Percentiles rank a stretch among this genome's conserved stretches.
phyloP scores from a whole-genome alignment of 2,888 invertebrate genomes.

The Pammene fasciana region DNA sequence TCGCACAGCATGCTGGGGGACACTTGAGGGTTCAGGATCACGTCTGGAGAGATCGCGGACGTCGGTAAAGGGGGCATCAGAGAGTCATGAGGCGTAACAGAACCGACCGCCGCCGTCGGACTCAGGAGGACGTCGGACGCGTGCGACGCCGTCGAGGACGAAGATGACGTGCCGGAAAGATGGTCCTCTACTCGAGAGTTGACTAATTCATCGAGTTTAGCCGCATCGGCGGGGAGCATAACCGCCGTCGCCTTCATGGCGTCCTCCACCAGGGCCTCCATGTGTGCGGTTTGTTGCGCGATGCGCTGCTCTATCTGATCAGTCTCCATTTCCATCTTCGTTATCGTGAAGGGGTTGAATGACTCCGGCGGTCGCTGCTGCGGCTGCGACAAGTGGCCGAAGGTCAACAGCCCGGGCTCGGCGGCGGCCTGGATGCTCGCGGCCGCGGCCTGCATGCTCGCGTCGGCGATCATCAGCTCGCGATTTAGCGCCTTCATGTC shows the following conservation, averaged over 20 bases:
- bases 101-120: conserved; percentile 60
- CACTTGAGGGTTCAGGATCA: conserved; percentile 83
- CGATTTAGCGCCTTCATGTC: conserved; percentile 69
- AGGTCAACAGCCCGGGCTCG: conserved; percentile 61
- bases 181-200: conserved; percentile 80
- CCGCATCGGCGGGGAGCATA: conserved; percentile 64
- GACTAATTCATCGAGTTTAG: conserved; percentile 77
- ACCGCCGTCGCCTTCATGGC: conserved; percentile 76
- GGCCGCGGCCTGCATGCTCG: conserved; percentile 52
- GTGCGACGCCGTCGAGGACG: conserved; percentile 63
- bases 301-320: conserved; percentile 67
- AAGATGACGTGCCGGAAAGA: conserved; percentile 72
- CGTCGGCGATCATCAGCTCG: conserved; percentile 65
- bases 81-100: conserved; percentile 72
- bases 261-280: conserved; percentile 78
- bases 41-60: conserved; percentile 72
- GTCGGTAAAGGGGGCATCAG: conserved; percentile 48
- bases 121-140: conserved; percentile 62
- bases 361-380: conserved; percentile 49
- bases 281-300: conserved; percentile 74
- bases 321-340: conserved; percentile 69
- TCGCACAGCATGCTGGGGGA: conserved; percentile 84
- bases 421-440: conserved; percentile 39
- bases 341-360: conserved; percentile 73
- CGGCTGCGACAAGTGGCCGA: conserved; percentile 51